Evolutionary conservation across 1,140 invertebrate genomes (phyloP), one percentile per base, ranked within the genome.

Genomic region (Achatina immaculata): DNA sequence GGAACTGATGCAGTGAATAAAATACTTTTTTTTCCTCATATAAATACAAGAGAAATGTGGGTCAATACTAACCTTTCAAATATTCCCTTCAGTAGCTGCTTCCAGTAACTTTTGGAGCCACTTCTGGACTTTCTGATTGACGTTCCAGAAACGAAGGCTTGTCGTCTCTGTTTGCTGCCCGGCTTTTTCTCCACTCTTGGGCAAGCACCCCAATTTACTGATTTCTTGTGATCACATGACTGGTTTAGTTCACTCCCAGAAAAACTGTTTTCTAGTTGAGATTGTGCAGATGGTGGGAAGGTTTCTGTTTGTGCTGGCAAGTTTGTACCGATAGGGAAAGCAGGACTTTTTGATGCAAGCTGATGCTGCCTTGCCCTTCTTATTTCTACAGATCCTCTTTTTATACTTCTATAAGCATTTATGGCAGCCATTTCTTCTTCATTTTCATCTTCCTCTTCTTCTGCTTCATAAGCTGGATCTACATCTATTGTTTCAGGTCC

Each of bases 41-140:
- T n/a, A n/a, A n/a, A n/a, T n/a, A n/a, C n/a, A n/a, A n/a, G n/a
- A n/a, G n/a, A n/a, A n/a, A n/a, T n/a, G n/a, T n/a, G n/a, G n/a
- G n/a, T n/a, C n/a, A n/a, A n/a, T n/a, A 68, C 62, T 84, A 66
- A 88, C 88, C 85, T 87, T 81, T 88, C 88, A 43, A 89, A 79
- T 24, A 89, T 79, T 4, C 85, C 85, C 72, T 82, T 86, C 1
- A 89, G 65, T 24, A 88, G 81, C 36, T 81, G 80, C 16, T 85
- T 72, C 88, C 88, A 89, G 78, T 87, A 89, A 34, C 86, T 85
- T 68, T 58, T 84, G 7, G 84, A 83, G 7, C 80, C 77, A 68
- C 73, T 66, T 19, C 79, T 62, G 38, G 78, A 80, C 36, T 45
- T 81, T 73, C 42, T 73, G 36, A 73, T 42, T 16, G 81, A 82